These are phyloP conservation scores for Geodia barretti DNA, from an alignment of 37 sponge, comb jelly and placozoan genomes.

Conservation along the genomic window DNA sequence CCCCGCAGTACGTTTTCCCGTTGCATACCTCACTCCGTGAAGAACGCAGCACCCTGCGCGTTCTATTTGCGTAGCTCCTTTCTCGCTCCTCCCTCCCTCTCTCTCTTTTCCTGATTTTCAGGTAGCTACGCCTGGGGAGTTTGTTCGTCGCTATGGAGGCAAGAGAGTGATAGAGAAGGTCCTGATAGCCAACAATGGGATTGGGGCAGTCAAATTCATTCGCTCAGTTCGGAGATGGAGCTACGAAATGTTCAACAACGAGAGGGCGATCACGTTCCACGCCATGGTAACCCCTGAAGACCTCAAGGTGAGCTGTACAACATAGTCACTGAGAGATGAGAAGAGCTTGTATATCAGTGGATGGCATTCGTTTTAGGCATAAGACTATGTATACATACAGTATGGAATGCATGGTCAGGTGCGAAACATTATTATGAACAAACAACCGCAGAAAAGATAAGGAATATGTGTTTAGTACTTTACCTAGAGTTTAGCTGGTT, in stretches of 20 bases:
- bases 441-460: too few species aligned
- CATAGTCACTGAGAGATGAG: too few species aligned
- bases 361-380: too few species aligned
- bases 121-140: conserved; percentile 93
- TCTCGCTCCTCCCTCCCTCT: too few species aligned
- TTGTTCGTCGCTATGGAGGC: conserved; percentile 88
- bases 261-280: conserved; percentile 86
- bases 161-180: conserved; percentile 92
- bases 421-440: too few species aligned
- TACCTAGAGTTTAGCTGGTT: too few species aligned
- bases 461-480: too few species aligned
- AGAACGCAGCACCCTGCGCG: neutral
- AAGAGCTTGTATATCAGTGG: too few species aligned
- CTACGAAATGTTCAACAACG: conserved; percentile 97
- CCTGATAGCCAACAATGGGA: conserved; percentile 96
- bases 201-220: conserved; percentile 99
- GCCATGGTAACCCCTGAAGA: conserved; percentile 99
- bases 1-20: too few species aligned
- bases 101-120: neutral
- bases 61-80: neutral
- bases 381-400: too few species aligned
- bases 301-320: conserved; percentile 77
- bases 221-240: conserved; percentile 92
- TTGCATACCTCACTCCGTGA: too few species aligned
- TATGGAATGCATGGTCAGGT: too few species aligned